Conservation (phyloP, 2,888 invertebrate genomes). For the Cheilosia grossa region DNA sequence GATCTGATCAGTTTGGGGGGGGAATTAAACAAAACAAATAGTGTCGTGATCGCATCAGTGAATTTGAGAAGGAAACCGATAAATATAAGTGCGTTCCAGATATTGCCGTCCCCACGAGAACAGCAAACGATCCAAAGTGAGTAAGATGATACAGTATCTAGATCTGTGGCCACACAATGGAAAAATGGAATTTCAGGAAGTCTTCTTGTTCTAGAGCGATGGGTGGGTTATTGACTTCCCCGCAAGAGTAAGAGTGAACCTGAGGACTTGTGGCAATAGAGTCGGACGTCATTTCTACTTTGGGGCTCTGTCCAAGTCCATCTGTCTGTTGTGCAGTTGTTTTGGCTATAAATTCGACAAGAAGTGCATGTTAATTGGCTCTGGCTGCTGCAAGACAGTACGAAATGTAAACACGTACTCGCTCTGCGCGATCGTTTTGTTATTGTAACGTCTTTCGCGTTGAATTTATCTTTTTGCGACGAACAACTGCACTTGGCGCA, state of each 20-base stretch:
- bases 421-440: constrained; percentile 12
- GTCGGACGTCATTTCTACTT: constrained; percentile 21
- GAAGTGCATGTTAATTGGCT: constrained; percentile 71
- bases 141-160: constrained; percentile 28
- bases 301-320: constrained; percentile 11
- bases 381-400: constrained; percentile 56
- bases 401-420: constrained; percentile 64
- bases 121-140: constrained; percentile 54
- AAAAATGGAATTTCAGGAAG: constrained; percentile 62
- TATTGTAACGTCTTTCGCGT: constrained; percentile 47
- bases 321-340: constrained; percentile 24
- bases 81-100: constrained; percentile 25
- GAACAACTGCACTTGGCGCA: constrained; percentile 61
- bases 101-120: neutral
- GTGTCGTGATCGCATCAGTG: constrained; percentile 43
- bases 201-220: constrained; percentile 33
- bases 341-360: constrained; percentile 26
- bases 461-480: constrained; percentile 50
- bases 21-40: constrained; percentile 14
- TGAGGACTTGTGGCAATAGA: constrained; percentile 51
- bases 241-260: constrained; percentile 59
- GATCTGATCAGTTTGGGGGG: constrained; percentile 5
- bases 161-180: constrained; percentile 25
- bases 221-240: constrained; percentile 64
- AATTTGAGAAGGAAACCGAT: constrained; percentile 51